Base-by-base conservation (phyloP, 2,113 vertebrate species). In the Dasyornis broadbenti region DNA sequence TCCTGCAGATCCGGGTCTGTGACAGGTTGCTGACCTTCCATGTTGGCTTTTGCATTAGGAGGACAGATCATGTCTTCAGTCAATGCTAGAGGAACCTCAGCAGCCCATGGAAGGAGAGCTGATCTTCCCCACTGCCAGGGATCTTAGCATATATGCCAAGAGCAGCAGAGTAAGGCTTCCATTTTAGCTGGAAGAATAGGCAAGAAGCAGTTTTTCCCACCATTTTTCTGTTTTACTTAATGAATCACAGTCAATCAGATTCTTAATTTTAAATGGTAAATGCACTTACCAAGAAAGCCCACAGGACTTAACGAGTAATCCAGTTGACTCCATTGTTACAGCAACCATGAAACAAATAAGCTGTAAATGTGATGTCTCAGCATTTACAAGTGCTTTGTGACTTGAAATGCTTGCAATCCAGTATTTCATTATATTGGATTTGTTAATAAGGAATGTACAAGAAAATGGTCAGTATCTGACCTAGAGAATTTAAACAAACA, bases 261-360 rank as follows among this genome's bases (percentile, higher is more conserved):
- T 53, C 71, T 70, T 91, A 76, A 73, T 88, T 95, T 90, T 83
- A 88, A 50, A 77, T 63, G 20, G 39, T 42, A 83, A 77, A 49
- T 35, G 18, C 23, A 77, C 37, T 82, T 28, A 75, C 53, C 44
- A 79, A 76, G 65, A 85, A 82, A 87, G 40, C 40, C 65, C n/a
- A 21, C 52, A 85, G 68, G 82, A 88, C 33, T 30, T 83, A 73
- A 28, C 35, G 90, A 90, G 35, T 92, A 90, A 93, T 83, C 37
- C 60, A 40, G 37, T 30, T 77, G 54, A 82, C 63, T 76, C 8
- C 57, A 95, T 80, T 2, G 1, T 96, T 95, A 93, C 66, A 93
- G 79, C 37, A 94, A 91, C 54, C 50, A 70, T 57, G 66, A 91
- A 90, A 82, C 40, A 88, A 92, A 96, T 70, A 86, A 39, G 2